phyloP scores from a whole-genome alignment of 2,888 invertebrate species.

The Chaitophorus viminalis region DNA sequence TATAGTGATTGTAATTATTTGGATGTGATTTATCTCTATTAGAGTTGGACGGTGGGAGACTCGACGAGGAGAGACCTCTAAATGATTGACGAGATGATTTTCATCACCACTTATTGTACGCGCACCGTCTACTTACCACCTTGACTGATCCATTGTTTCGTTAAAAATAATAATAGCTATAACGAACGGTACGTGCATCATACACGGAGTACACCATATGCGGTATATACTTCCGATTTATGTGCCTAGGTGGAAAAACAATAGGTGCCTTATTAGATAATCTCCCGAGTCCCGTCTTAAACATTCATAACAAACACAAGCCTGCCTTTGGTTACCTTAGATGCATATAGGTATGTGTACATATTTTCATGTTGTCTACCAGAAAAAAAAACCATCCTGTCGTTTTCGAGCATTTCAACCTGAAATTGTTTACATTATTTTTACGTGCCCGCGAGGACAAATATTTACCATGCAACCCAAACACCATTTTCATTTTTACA shows the following conservation, averaged over 20 bases:
- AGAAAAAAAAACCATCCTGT: conserved; percentile 23
- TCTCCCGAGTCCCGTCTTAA: conserved; percentile 3
- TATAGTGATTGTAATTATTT: conserved; percentile 46
- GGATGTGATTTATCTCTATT: conserved; percentile 60
- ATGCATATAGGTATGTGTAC: background rate
- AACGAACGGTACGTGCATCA: background rate
- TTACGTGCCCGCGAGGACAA: conserved; percentile 51
- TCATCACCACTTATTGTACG: conserved; percentile 42
- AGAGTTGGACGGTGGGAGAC: conserved; percentile 29
- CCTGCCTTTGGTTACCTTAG: background rate
- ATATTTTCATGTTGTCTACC: conserved; percentile 14
- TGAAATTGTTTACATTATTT: conserved; percentile 54
- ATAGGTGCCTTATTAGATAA: conserved; percentile 29
- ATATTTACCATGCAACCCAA: conserved; percentile 45
- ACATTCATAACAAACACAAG: conserved; percentile 9
- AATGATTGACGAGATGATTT: conserved; percentile 59
- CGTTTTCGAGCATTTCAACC: conserved; percentile 43
- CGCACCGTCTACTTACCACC: conserved; percentile 36
- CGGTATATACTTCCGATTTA: background rate
- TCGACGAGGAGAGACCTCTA: conserved; percentile 6
- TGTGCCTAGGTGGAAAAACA: background rate
- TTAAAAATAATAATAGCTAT: conserved; percentile 16
- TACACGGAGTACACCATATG: background rate
- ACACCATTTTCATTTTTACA: conserved; percentile 45
- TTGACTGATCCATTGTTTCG: conserved; percentile 46